Evolutionary conservation across 2,888 invertebrate genomes (phyloP).

Genomic region (Agrochola circellaris): DNA sequence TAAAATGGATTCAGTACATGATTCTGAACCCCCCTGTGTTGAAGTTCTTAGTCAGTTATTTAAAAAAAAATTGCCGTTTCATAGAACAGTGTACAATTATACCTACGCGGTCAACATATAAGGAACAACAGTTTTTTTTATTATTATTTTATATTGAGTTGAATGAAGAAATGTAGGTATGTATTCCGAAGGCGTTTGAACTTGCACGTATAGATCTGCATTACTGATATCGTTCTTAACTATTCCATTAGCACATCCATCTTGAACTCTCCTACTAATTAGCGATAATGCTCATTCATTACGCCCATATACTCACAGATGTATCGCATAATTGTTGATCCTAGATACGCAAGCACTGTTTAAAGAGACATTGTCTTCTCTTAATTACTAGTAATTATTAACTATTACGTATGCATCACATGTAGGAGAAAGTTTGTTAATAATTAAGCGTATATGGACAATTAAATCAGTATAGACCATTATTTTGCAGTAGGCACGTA

Average conservation of each 20-base stretch:
- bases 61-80: too few species aligned
- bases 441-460: conserved; percentile 43
- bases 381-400: conserved; percentile 48
- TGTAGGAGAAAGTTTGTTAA: conserved; percentile 46
- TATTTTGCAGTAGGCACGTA: conserved; percentile 36
- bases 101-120: too few species aligned
- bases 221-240: neutral
- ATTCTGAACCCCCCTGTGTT: too few species aligned
- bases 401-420: conserved; percentile 37
- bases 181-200: neutral
- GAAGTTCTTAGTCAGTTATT: too few species aligned
- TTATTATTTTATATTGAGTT: too few species aligned
- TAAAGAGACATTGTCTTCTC: conserved; percentile 36
- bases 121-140: too few species aligned
- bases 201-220: neutral
- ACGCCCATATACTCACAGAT: conserved; percentile 11
- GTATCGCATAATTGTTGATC: conserved; percentile 47
- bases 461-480: conserved; percentile 41
- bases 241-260: conserved; percentile 6
- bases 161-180: neutral
- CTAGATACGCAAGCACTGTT: conserved; percentile 40
- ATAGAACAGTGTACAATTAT: too few species aligned
- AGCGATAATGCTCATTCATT: neutral
- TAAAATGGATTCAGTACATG: too few species aligned
- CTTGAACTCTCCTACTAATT: conserved; percentile 16